These are phyloP conservation scores for Athalia circularis DNA, from an alignment of 2,888 invertebrate genomes.

Conservation along the genomic window DNA sequence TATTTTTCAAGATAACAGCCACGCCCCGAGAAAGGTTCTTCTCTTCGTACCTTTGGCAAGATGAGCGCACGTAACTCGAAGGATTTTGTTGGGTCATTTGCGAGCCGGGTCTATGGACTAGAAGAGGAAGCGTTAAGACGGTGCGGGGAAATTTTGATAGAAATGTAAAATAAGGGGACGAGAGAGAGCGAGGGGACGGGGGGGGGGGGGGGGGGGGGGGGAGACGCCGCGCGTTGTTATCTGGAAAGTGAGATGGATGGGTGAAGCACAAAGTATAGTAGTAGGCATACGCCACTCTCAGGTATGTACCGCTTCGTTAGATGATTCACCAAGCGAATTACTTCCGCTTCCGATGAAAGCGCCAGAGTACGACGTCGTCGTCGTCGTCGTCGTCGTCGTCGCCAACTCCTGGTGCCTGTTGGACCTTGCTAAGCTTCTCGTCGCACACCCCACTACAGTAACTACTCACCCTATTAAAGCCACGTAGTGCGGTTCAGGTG, in stretches of 20 bases:
- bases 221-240: not conserved
- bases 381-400: no score
- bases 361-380: conserved; percentile 33
- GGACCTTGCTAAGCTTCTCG: conserved; percentile 50
- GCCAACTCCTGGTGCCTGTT: conserved; percentile 37
- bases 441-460: no score
- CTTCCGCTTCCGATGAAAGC: conserved; percentile 69
- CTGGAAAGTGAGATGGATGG: not conserved
- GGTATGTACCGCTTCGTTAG: conserved; percentile 64
- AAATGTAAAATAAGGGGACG: not conserved
- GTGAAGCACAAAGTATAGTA: not conserved
- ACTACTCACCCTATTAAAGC: conserved; percentile 7
- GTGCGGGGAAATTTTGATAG: not conserved
- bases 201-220: not conserved
- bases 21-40: no score
- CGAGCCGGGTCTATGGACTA: not conserved
- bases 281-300: conserved; percentile 54
- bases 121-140: not conserved
- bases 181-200: not conserved
- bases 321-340: conserved; percentile 71
- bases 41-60: no score
- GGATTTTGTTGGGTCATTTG: not conserved
- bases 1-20: no score
- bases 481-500: conserved; percentile 51
- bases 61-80: not conserved